phyloP scores from a whole-genome alignment of 1,140 invertebrate species.

The Drosophila teissieri region DNA sequence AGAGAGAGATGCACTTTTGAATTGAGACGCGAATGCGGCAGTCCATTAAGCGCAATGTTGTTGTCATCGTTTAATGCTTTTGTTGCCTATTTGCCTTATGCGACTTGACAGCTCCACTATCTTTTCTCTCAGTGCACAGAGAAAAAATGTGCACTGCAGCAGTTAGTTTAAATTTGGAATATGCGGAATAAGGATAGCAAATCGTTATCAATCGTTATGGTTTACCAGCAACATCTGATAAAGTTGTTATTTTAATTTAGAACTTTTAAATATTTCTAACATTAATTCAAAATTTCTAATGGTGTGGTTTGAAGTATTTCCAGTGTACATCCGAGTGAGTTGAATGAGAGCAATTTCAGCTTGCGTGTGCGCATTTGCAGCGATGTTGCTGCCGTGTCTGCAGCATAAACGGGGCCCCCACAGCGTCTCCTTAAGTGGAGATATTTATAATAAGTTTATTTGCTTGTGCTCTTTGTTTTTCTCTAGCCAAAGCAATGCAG shows the following conservation, averaged over 20 bases:
- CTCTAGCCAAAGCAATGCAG: slow-evolving; percentile 27
- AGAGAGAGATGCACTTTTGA: slow-evolving; percentile 61
- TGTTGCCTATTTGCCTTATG: slow-evolving; percentile 57
- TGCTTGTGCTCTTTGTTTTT: slow-evolving; percentile 61
- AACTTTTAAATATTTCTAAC: background rate
- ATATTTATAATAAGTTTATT: slow-evolving; percentile 84
- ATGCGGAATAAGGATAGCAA: too few relatives aligned
- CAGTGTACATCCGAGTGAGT: slow-evolving; percentile 43
- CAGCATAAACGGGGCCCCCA: slow-evolving; percentile 74
- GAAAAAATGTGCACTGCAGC: background rate
- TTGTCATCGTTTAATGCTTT: slow-evolving; percentile 83
- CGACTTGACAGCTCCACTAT: slow-evolving; percentile 39
- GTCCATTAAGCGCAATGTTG: slow-evolving; percentile 83
- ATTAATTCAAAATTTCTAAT: too few relatives aligned
- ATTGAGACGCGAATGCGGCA: slow-evolving; percentile 75
- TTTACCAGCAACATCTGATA: too few relatives aligned
- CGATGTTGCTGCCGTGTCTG: slow-evolving; percentile 37
- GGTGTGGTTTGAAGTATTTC: background rate
- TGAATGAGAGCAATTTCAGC: slow-evolving; percentile 70
- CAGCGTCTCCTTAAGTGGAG: slow-evolving; percentile 76
- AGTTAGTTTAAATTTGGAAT: too few relatives aligned
- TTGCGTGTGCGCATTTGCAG: slow-evolving; percentile 81
- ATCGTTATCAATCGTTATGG: too few relatives aligned
- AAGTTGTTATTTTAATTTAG: background rate
- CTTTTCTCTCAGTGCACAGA: slow-evolving; percentile 4